A percentile compares a stretch with the other conserved stretches of the same genome.
Conservation (phyloP, 2,888 invertebrate genomes). For the Brachypterus glaber region DNA sequence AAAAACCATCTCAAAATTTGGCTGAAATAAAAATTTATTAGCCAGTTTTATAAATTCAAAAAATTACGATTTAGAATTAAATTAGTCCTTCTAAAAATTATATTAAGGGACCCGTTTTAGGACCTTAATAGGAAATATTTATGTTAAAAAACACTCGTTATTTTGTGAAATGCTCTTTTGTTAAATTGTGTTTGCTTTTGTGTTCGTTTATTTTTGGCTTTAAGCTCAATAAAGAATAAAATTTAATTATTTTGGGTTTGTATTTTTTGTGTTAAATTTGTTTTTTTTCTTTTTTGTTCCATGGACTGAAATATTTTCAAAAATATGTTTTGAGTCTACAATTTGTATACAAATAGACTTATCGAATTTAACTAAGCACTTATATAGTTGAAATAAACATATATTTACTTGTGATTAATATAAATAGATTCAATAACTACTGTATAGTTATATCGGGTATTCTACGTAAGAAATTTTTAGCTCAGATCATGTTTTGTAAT, state of each 20-base stretch:
- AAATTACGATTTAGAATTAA: too few relatives aligned
- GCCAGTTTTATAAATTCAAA: too few relatives aligned
- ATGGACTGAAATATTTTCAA: slow-evolving; percentile 18
- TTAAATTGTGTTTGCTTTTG: slow-evolving; percentile 11
- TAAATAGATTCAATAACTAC: too few relatives aligned
- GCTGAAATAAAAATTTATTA: too few relatives aligned
- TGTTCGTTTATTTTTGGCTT: slow-evolving; percentile 12
- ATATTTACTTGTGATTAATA: slow-evolving; percentile 1
- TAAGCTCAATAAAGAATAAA: slow-evolving; percentile 17
- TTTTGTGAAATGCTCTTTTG: slow-evolving; percentile 7
- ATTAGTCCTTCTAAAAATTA: too few relatives aligned
- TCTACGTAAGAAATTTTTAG: too few relatives aligned
- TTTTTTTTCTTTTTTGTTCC: slow-evolving; percentile 13
- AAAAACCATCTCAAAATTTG: too few relatives aligned
- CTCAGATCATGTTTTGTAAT: too few relatives aligned
- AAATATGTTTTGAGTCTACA: slow-evolving; percentile 15
- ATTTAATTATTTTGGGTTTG: slow-evolving; percentile 12
- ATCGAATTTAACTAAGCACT: neutral
- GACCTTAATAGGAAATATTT: slow-evolving; percentile 5
- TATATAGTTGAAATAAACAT: neutral
- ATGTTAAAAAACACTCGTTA: slow-evolving; percentile 7
- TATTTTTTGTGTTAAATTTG: slow-evolving; percentile 3
- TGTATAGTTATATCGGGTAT: too few relatives aligned
- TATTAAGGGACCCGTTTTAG: too few relatives aligned
- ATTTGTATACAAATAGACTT: neutral